phyloP scores from a whole-genome alignment of 1,140 invertebrate genomes.

The Parasteatoda tepidariorum region DNA sequence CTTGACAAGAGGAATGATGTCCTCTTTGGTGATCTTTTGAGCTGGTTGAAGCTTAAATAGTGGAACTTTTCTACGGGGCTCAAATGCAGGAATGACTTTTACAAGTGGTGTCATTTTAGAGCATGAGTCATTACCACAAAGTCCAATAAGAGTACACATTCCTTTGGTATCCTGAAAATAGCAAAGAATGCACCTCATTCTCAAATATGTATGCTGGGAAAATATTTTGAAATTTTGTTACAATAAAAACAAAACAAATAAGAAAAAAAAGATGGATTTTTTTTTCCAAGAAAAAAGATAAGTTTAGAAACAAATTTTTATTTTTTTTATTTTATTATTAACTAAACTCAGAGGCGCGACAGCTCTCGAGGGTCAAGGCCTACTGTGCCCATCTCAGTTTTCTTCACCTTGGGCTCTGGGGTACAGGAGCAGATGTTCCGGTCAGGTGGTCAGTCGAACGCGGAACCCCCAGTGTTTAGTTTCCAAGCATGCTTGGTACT shows the following conservation, averaged over 20 bases:
- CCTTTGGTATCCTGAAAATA: slow-evolving; percentile 34
- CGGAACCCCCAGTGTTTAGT: too few relatives aligned
- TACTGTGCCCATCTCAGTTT: too few relatives aligned
- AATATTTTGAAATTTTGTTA: neutral
- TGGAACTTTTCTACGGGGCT: slow-evolving; percentile 16
- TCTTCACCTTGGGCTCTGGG: too few relatives aligned
- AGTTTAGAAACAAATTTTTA: too few relatives aligned
- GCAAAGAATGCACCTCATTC: neutral
- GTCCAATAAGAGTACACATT: slow-evolving; percentile 46
- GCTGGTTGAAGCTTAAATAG: slow-evolving; percentile 18
- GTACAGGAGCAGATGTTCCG: too few relatives aligned
- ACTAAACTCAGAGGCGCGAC: too few relatives aligned
- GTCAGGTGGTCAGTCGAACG: too few relatives aligned
- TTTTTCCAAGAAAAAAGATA: too few relatives aligned
- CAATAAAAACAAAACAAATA: neutral
- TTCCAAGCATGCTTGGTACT: too few relatives aligned
- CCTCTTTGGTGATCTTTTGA: neutral
- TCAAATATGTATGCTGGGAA: neutral
- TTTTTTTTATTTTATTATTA: too few relatives aligned
- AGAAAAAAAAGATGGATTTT: too few relatives aligned
- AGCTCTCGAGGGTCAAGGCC: too few relatives aligned
- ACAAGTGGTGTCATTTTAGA: neutral
- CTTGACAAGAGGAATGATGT: slow-evolving; percentile 1
- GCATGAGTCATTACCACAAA: slow-evolving; percentile 30
- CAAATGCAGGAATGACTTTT: slow-evolving; percentile 4